These are phyloP conservation scores for Periplaneta americana DNA, from an alignment of 1,140 invertebrate genomes.

Conservation along the genomic window DNA sequence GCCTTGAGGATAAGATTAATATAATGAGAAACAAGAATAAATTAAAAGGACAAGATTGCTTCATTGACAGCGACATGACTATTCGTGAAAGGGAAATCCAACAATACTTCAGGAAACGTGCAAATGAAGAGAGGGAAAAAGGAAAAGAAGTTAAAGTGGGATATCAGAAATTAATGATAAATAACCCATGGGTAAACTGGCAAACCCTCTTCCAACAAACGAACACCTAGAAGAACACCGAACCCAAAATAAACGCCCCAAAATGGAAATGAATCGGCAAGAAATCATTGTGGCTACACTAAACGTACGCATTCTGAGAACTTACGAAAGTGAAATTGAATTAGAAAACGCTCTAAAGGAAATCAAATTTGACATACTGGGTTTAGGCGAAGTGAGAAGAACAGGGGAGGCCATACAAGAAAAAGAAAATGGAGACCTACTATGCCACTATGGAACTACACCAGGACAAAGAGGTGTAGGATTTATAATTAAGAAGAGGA, in stretches of 20 bases:
- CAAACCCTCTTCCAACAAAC: not conserved
- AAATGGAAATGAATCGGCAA: no score
- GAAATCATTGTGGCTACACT: not conserved
- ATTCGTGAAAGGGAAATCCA: not conserved
- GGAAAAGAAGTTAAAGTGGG: not conserved
- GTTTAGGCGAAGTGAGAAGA: not conserved
- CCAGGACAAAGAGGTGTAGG: not conserved
- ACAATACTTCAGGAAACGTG: not conserved
- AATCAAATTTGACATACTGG: not conserved
- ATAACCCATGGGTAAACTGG: not conserved
- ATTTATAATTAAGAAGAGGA: not conserved
- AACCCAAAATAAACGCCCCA: not conserved
- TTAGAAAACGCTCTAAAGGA: not conserved
- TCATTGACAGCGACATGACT: not conserved
- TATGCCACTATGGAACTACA: not conserved
- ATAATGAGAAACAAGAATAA: not conserved
- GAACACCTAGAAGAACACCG: not conserved
- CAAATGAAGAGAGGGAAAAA: not conserved
- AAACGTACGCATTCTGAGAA: not conserved
- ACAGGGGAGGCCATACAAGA: not conserved
- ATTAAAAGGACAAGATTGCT: not conserved
- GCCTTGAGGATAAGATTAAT: not conserved
- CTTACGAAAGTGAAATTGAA: not conserved
- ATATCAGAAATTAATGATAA: not conserved
- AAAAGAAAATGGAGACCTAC: not conserved